Evolutionary conservation across 1,140 invertebrate genomes (phyloP).

Genomic region (Drosophila malerkotliana): DNA sequence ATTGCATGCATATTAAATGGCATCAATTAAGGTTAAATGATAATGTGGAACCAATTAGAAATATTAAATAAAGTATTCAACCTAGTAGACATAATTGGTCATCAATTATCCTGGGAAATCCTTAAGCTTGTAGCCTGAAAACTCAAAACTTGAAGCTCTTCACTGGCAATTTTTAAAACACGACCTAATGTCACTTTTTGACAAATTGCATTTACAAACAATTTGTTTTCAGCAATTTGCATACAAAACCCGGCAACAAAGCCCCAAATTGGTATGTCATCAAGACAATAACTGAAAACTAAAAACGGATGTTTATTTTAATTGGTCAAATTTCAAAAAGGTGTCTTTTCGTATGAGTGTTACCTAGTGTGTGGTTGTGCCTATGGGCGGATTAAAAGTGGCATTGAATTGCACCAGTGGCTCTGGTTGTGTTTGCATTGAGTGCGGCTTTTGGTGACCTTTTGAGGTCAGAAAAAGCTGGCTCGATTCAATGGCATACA

Average conservation of each 20-base stretch:
- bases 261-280: neutral
- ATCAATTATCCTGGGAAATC: neutral
- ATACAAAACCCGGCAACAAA: constrained; percentile 58
- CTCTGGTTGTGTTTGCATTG: constrained; percentile 75
- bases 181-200: neutral
- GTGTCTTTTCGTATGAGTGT: neutral
- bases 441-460: constrained; percentile 58
- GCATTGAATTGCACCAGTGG: constrained; percentile 79
- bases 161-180: neutral
- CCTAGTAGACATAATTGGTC: neutral
- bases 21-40: constrained; percentile 25
- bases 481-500: constrained; percentile 68
- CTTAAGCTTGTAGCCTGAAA: neutral
- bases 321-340: constrained; percentile 15
- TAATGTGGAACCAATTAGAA: constrained; percentile 13
- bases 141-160: constrained; percentile 4
- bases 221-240: constrained; percentile 68
- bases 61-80: neutral
- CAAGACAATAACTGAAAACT: neutral
- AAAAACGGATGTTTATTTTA: constrained; percentile 4
- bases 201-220: constrained; percentile 31
- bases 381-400: constrained; percentile 63
- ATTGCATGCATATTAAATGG: constrained; percentile 45
- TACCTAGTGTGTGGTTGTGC: constrained; percentile 4
- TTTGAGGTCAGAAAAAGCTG: constrained; percentile 53